These are phyloP conservation scores for Polypedilum vanderplanki DNA, from an alignment of 1,140 invertebrate species.

Conservation along the genomic window DNA sequence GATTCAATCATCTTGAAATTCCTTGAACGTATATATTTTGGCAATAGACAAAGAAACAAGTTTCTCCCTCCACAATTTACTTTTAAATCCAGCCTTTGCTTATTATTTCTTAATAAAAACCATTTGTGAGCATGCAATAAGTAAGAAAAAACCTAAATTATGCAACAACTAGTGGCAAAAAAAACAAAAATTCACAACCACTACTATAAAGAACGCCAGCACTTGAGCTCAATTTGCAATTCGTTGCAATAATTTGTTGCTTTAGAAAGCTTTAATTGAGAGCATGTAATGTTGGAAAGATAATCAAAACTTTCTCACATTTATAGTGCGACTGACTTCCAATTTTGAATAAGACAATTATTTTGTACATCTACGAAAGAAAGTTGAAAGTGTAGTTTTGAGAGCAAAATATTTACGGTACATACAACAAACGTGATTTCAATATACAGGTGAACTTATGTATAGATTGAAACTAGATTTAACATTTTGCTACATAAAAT, in stretches of 20 bases:
- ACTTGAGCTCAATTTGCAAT: no score
- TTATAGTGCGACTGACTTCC: neutral
- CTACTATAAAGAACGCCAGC: no score
- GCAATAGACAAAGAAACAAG: neutral
- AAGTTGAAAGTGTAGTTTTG: no score
- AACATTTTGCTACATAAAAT: no score
- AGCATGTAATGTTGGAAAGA: conserved; percentile 8
- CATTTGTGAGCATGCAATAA: neutral
- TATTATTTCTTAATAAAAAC: neutral
- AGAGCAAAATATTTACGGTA: no score
- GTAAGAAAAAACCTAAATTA: neutral
- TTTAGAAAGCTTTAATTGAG: neutral
- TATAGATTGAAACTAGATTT: no score
- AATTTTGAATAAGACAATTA: no score
- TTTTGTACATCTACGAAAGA: no score
- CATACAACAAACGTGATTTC: no score
- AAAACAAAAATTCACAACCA: neutral
- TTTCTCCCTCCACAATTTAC: neutral
- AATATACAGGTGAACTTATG: no score
- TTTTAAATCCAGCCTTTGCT: neutral
- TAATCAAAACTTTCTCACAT: neutral
- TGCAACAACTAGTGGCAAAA: neutral
- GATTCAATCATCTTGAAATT: neutral
- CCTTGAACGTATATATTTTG: neutral
- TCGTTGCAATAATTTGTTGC: no score